phyloP scores from a whole-genome alignment of 2,113 vertebrate genomes.

The Cheilinus undulatus region DNA sequence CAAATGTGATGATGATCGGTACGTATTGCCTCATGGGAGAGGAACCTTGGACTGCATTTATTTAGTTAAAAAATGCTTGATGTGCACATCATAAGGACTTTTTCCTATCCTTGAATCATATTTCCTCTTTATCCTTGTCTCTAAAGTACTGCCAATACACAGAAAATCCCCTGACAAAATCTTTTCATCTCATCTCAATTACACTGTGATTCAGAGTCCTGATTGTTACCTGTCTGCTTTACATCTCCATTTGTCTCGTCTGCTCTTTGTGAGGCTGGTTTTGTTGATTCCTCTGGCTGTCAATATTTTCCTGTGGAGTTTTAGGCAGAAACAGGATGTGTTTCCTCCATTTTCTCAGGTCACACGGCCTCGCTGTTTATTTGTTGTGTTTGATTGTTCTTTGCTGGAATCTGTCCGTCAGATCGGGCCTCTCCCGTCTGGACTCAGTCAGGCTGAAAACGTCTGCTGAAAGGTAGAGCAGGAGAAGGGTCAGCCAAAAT shows the following conservation, averaged over 20 bases:
- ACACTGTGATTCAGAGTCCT: constrained; percentile 27
- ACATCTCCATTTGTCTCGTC: constrained; percentile 49
- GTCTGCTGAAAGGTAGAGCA: background rate
- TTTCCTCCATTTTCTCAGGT: constrained; percentile 23
- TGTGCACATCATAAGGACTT: background rate
- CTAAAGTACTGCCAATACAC: constrained; percentile 13
- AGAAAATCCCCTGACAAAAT: constrained; percentile 36
- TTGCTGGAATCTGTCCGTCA: constrained; percentile 27
- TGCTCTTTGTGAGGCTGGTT: constrained; percentile 35
- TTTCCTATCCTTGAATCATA: background rate
- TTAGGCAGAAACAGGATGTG: constrained; percentile 32
- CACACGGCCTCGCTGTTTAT: constrained; percentile 24
- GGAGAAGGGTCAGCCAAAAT: background rate
- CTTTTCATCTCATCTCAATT: constrained; percentile 36
- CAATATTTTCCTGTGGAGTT: constrained; percentile 46
- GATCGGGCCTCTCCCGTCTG: constrained; percentile 42
- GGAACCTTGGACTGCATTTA: background rate
- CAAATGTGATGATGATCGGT: too few species aligned
- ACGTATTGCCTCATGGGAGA: too few species aligned
- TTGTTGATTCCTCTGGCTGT: constrained; percentile 35
- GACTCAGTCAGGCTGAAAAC: constrained; percentile 18
- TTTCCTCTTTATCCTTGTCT: constrained; percentile 14
- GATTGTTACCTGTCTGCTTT: constrained; percentile 59
- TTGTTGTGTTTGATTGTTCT: constrained; percentile 24
- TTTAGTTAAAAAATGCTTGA: background rate